Conservation (phyloP, 2,797 vertebrate species). For the Myotis vivesi region DNA sequence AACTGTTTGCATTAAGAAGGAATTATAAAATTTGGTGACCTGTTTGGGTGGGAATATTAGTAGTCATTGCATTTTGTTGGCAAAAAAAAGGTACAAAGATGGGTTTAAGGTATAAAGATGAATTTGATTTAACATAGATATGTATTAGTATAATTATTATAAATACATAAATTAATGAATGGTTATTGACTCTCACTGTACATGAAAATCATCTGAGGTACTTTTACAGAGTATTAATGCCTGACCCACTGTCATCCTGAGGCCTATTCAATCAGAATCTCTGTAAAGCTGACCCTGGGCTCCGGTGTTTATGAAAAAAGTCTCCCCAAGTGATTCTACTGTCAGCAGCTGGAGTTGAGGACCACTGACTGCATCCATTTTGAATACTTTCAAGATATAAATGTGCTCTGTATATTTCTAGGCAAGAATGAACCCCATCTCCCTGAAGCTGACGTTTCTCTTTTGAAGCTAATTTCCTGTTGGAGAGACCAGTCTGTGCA, state of each 20-base stretch:
- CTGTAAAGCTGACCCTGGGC: background rate
- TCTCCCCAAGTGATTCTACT: background rate
- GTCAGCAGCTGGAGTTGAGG: background rate
- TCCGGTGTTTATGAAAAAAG: background rate
- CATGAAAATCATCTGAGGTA: background rate
- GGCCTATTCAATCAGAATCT: background rate
- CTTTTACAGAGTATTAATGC: background rate
- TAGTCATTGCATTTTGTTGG: background rate
- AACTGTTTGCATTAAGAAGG: background rate
- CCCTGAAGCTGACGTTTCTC: conserved; percentile 62
- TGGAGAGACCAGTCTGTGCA: conserved; percentile 86
- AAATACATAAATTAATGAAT: background rate
- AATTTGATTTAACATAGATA: background rate
- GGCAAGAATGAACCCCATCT: conserved; percentile 65
- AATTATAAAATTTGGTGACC: background rate
- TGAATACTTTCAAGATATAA: background rate
- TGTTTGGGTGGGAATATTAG: background rate
- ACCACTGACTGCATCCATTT: background rate
- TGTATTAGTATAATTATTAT: background rate
- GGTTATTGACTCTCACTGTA: background rate
- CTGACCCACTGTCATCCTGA: background rate
- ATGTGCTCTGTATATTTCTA: conserved; percentile 63
- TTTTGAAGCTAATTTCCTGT: conserved; percentile 82
- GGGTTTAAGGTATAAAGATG: background rate
- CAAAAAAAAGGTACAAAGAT: background rate